A percentile compares a stretch with the other conserved stretches of the same genome.
Conservation (phyloP, 2,113 vertebrate species). For the Brevimyrus niger region DNA sequence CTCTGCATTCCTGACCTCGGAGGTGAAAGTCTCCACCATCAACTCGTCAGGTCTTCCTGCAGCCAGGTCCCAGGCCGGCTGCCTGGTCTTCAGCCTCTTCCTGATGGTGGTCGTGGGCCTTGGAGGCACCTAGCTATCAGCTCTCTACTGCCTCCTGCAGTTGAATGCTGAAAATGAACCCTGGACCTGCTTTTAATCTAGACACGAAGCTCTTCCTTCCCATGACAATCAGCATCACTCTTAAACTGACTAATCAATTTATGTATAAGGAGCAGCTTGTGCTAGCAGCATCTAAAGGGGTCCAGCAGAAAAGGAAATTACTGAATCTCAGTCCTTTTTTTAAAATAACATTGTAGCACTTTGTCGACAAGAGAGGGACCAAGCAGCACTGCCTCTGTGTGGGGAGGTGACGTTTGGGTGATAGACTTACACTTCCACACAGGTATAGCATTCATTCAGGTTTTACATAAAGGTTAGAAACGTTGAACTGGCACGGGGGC, state of each 20-base stretch:
- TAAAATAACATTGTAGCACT: constrained; percentile 12
- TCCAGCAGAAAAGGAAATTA: not conserved
- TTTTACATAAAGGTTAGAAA: constrained; percentile 19
- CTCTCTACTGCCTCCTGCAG: not conserved
- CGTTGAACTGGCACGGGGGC: constrained; percentile 8
- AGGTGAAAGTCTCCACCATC: constrained; percentile 70
- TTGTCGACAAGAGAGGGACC: constrained; percentile 3
- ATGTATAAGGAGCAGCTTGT: not conserved
- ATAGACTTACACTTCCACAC: not conserved
- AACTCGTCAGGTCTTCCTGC: constrained; percentile 49
- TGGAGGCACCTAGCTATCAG: not conserved
- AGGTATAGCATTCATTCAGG: constrained; percentile 8
- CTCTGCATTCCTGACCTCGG: constrained; percentile 81
- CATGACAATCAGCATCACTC: constrained; percentile 6
- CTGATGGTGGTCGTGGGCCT: constrained; percentile 26
- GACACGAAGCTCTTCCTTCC: not conserved
- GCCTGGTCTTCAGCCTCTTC: constrained; percentile 45
- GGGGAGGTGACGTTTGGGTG: not conserved
- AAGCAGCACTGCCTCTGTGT: not conserved
- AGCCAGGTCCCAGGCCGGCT: constrained; percentile 21
- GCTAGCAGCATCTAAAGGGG: not conserved
- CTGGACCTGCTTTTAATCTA: not conserved
- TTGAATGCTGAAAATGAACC: not conserved
- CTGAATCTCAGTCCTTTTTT: not conserved
- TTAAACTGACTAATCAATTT: not conserved